Base-by-base conservation (phyloP, 2,113 vertebrate species). In the Planiliza haematocheilus region DNA sequence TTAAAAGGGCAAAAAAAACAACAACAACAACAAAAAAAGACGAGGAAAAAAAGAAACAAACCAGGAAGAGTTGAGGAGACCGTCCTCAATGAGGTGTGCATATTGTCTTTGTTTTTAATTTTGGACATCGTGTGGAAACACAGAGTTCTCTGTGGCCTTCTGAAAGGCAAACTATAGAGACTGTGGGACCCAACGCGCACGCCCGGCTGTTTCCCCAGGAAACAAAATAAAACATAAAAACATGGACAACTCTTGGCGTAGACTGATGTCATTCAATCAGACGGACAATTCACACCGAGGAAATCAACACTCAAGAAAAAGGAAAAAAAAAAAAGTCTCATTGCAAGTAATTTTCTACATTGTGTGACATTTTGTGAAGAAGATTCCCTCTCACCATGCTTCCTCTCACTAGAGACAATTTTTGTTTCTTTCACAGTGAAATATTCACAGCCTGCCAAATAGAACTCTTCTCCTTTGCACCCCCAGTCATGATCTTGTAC, bases 1-100 rank as follows among this genome's bases (percentile, higher is more conserved):
- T 95, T 93, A 94, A 94, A 95, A 94, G 93, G 94, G 93, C 91
- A 73, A 84, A 16, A 87, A 63, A 76, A 61, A 30, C 24, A 30
- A 30, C 24, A 30, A 30, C 24, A 30, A 30, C 24, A 30, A 30
- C 2, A 30, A 30, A 30, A 30, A 5, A 30, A 2, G 5, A 30
- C 3, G 5, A 30, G 5, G 63, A 52, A 38, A 41, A 14, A 42
- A 52, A 18, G 21, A 38, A 55, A 70, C 17, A 81, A 21, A 65
- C 20, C 79, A 73, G 61, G 70, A 84, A 50, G 45, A 75, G 68
- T 49, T 62, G 65, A 42, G 76, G 65, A 66, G 64, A 49, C 34
- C 58, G 38, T 55, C 57, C 66, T 76, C 67, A 46, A 49, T 38
- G 38, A 57, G 46, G 68, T 57, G 72, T 65, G 74, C 61, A 89